These are phyloP conservation scores for Psammodynastes pulverulentus DNA, from an alignment of 2,113 vertebrate species.

Conservation along the genomic window DNA sequence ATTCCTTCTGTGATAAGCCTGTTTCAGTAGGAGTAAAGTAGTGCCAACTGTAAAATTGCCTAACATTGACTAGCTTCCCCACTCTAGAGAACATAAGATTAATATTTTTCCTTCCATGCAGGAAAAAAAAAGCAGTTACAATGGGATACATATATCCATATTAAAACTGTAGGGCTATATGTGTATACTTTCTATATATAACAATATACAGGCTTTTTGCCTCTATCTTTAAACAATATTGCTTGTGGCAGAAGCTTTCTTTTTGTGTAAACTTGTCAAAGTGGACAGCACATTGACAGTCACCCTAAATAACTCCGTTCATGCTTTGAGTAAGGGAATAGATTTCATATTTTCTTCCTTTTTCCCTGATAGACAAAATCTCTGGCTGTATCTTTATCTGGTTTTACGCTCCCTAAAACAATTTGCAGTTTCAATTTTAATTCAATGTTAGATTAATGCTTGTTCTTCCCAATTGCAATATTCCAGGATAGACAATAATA, in stretches of 20 bases:
- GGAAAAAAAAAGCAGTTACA: not conserved
- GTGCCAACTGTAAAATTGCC: not conserved
- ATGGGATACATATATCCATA: not conserved
- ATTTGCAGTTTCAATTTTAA: not conserved
- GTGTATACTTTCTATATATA: not conserved
- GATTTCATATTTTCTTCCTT: not conserved
- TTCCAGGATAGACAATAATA: not conserved
- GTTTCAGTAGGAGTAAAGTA: not conserved
- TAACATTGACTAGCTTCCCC: not conserved
- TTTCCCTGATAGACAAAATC: not conserved
- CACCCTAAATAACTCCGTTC: not conserved
- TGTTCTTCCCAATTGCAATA: not conserved
- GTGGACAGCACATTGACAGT: no score
- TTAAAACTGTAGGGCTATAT: not conserved
- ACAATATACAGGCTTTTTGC: not conserved
- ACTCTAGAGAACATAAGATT: not conserved
- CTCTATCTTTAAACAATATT: not conserved
- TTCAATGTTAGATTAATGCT: not conserved
- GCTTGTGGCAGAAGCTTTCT: not conserved
- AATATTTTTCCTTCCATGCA: not conserved
- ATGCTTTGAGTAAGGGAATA: not conserved
- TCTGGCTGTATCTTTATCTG: not conserved
- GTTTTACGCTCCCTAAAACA: not conserved
- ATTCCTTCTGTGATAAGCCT: not conserved
- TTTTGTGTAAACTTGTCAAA: not conserved